Evolutionary conservation across 1,140 invertebrate genomes (phyloP).

Genomic region (Pseudoatta argentina): DNA sequence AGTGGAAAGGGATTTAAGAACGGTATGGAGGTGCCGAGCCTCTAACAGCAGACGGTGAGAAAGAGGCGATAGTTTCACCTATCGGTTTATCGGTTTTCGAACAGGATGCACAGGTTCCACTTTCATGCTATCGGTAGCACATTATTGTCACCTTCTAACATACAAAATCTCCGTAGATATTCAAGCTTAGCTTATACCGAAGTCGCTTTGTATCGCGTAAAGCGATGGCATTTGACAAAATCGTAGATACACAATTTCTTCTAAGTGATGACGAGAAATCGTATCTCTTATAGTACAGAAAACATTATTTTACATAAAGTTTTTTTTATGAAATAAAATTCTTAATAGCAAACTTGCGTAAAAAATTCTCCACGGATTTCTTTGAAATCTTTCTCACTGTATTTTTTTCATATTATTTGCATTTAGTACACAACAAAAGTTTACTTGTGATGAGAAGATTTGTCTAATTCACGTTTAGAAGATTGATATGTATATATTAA

Average conservation of each 20-base stretch:
- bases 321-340: background rate
- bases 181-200: conserved; percentile 18
- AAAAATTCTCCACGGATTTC: background rate
- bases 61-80: conserved; percentile 60
- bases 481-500: conserved; percentile 26
- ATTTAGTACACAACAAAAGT: no score
- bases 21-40: conserved; percentile 39
- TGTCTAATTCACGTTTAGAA: background rate
- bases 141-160: conserved; percentile 60
- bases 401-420: background rate
- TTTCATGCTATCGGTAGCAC: conserved; percentile 43
- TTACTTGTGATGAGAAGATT: conserved; percentile 2
- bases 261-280: background rate
- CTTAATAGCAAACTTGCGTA: background rate
- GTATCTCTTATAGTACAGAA: background rate
- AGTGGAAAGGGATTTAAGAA: conserved; percentile 58
- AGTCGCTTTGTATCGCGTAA: background rate
- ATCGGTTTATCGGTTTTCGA: conserved; percentile 71
- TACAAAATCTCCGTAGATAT: conserved; percentile 37
- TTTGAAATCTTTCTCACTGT: background rate
- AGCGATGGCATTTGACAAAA: conserved; percentile 29
- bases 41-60: conserved; percentile 22
- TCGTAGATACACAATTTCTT: conserved; percentile 17
- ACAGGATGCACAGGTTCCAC: conserved; percentile 29
- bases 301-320: background rate